These are phyloP conservation scores for Pygoscelis adeliae DNA, from an alignment of 2,113 vertebrate species.

Conservation along the genomic window DNA sequence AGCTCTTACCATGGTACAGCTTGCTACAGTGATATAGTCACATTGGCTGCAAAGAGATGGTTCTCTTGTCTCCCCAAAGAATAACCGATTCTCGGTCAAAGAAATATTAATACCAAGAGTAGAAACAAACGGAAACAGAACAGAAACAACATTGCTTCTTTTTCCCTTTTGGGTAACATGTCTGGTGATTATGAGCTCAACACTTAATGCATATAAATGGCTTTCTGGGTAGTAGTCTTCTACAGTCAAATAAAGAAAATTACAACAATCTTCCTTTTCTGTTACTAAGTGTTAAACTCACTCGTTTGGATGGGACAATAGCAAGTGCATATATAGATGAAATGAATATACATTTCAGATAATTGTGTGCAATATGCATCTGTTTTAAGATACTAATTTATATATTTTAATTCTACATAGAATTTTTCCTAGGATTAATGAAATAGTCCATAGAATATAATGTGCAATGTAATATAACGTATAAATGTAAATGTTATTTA, in stretches of 20 bases:
- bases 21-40: background rate
- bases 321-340: background rate
- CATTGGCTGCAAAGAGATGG: background rate
- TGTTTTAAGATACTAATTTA: background rate
- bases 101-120: background rate
- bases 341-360: background rate
- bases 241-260: background rate
- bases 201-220: background rate
- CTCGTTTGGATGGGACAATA: background rate
- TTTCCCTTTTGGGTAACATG: background rate
- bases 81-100: background rate
- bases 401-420: background rate
- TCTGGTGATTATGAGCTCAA: background rate
- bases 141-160: background rate
- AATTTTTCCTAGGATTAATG: background rate
- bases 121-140: background rate
- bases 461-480: background rate
- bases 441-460: background rate
- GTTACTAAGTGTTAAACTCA: background rate
- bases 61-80: background rate
- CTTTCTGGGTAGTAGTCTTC: background rate
- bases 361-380: background rate
- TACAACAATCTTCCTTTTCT: background rate
- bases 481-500: background rate
- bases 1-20: rapidly evolving